Percentiles rank a stretch among this genome's conserved stretches.
Evolutionary conservation across 2,888 invertebrate genomes (phyloP).

Genomic region (Ramazzottius varieornatus): DNA sequence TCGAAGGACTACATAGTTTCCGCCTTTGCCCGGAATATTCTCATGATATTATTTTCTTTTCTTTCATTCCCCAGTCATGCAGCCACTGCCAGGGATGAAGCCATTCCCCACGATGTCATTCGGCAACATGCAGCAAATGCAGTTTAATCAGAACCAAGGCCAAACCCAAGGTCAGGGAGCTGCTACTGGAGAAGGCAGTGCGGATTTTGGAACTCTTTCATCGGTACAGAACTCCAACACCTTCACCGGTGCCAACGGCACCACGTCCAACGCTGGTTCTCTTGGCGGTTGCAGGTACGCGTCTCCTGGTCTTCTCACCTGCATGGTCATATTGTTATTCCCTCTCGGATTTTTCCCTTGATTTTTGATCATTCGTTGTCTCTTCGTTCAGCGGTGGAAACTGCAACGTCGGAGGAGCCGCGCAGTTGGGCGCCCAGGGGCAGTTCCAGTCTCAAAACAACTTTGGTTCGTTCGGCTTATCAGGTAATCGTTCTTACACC

Average conservation of each 20-base stretch:
- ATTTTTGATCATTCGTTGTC: too few species aligned
- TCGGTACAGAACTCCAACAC: background rate
- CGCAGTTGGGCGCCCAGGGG: background rate
- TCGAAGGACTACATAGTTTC: too few species aligned
- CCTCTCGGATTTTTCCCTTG: too few species aligned
- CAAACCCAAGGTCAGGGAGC: background rate
- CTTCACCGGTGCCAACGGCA: background rate
- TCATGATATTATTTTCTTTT: too few species aligned
- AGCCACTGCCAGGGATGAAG: background rate
- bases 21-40: too few species aligned
- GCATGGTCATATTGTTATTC: too few species aligned
- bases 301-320: too few species aligned
- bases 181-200: background rate
- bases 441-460: background rate
- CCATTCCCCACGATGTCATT: background rate
- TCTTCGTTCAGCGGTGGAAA: background rate
- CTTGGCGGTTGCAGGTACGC: background rate
- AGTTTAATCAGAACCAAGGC: background rate
- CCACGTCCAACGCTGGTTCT: background rate
- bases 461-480: too few species aligned
- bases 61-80: too few species aligned
- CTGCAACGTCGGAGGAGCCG: background rate
- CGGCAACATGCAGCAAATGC: background rate
- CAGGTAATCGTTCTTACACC: too few species aligned
- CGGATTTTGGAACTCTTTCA: background rate